Percentiles rank a stretch among this genome's conserved stretches.
These are phyloP conservation scores for Paramisgurnus dabryanus DNA, from an alignment of 2,113 vertebrate species.

Conservation along the genomic window DNA sequence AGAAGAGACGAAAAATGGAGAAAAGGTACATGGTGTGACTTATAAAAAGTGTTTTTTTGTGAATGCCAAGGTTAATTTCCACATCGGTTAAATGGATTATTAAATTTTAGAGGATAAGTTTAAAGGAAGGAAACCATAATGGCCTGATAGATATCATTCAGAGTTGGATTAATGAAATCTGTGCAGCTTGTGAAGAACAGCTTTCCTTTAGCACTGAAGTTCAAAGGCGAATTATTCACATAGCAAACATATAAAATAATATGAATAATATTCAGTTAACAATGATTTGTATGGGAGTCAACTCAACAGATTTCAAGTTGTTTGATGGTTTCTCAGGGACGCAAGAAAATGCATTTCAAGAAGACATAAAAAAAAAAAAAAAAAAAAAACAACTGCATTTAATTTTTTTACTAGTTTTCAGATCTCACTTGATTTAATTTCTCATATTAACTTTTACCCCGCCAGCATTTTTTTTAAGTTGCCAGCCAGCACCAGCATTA, in stretches of 20 bases:
- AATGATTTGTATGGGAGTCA: constrained; percentile 36
- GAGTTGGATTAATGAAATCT: constrained; percentile 48
- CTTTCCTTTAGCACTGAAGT: constrained; percentile 35
- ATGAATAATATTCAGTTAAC: constrained; percentile 34
- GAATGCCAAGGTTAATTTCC: constrained; percentile 75
- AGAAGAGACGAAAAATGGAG: constrained; percentile 59
- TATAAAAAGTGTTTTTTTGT: constrained; percentile 66
- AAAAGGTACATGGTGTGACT: constrained; percentile 61
- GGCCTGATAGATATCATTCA: constrained; percentile 48
- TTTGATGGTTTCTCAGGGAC: constrained; percentile 20
- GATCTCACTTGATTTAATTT: not conserved
- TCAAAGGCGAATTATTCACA: constrained; percentile 40
- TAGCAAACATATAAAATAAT: constrained; percentile 37
- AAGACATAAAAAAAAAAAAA: not conserved
- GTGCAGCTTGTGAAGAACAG: constrained; percentile 51
- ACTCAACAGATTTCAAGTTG: not conserved
- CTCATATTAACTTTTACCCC: not conserved
- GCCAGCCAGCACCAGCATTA: too few species aligned
- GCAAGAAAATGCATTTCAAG: not conserved
- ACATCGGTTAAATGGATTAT: constrained; percentile 72
- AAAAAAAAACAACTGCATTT: not conserved
- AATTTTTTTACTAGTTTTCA: not conserved
- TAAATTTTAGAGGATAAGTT: constrained; percentile 63
- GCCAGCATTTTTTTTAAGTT: too few species aligned
- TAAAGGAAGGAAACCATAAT: constrained; percentile 62